Evolutionary conservation across 2,888 invertebrate genomes (phyloP).

Genomic region (Drosophila paranaensis): DNA sequence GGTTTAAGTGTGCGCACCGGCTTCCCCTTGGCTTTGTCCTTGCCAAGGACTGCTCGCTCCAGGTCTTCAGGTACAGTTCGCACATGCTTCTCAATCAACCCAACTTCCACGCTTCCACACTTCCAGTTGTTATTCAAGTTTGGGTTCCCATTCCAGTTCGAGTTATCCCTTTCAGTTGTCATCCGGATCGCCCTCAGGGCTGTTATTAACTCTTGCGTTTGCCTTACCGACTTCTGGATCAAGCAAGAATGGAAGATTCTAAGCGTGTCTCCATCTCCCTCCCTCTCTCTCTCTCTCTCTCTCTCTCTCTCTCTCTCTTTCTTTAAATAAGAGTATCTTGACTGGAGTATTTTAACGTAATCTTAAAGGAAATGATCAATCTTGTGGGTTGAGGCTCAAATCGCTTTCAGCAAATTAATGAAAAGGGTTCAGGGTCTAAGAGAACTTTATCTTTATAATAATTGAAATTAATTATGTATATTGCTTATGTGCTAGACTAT

Average conservation of each 20-base stretch:
- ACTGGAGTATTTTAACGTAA: too few species aligned
- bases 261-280: not conserved
- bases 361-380: not conserved
- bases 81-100: constrained; percentile 59
- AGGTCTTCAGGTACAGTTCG: constrained; percentile 62
- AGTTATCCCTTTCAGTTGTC: constrained; percentile 24
- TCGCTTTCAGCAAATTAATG: not conserved
- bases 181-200: constrained; percentile 31
- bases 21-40: constrained; percentile 52
- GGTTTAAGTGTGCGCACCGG: constrained; percentile 78
- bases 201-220: constrained; percentile 70
- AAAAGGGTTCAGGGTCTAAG: not conserved
- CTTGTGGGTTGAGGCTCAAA: not conserved
- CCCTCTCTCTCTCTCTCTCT: not conserved
- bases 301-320: not conserved
- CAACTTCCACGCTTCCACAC: not conserved
- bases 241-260: constrained; percentile 17
- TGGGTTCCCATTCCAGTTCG: constrained; percentile 39
- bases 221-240: constrained; percentile 66
- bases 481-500: too few species aligned
- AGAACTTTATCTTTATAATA: too few species aligned
- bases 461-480: too few species aligned
- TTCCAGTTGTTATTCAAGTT: constrained; percentile 15
- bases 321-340: not conserved
- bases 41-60: constrained; percentile 25